A percentile compares a stretch with the other conserved stretches of the same genome.
Conservation (phyloP, 2,888 invertebrate genomes). For the Drosophila prolongata region DNA sequence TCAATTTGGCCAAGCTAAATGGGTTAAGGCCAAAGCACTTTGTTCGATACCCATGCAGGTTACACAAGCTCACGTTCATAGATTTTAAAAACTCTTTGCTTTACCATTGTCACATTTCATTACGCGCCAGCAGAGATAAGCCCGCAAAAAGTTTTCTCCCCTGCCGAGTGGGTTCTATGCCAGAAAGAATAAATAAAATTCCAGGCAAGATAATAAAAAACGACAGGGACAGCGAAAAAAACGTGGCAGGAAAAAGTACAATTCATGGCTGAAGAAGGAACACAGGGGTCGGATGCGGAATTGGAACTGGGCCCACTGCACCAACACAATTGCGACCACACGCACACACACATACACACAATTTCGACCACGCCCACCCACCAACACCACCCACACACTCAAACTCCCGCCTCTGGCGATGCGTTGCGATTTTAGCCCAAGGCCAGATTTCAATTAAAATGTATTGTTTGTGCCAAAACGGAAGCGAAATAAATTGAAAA, state of each 20-base stretch:
- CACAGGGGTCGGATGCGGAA: slow-evolving; percentile 57
- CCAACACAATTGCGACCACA: slow-evolving; percentile 22
- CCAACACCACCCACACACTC: neutral
- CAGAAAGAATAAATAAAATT: slow-evolving; percentile 36
- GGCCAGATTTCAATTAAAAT: slow-evolving; percentile 74
- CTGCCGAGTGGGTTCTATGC: slow-evolving; percentile 20
- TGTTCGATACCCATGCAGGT: neutral
- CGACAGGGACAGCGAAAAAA: slow-evolving; percentile 19
- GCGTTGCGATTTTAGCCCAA: slow-evolving; percentile 50
- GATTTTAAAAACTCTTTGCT: slow-evolving; percentile 27
- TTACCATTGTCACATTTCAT: slow-evolving; percentile 59
- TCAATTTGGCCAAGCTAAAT: neutral
- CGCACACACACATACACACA: slow-evolving; percentile 27
- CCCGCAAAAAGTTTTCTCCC: slow-evolving; percentile 56
- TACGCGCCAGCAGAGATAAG: slow-evolving; percentile 61
- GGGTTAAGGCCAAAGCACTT: slow-evolving; percentile 13
- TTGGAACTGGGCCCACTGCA: slow-evolving; percentile 68
- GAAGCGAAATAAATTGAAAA: slow-evolving; percentile 60
- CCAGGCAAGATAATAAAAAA: slow-evolving; percentile 38
- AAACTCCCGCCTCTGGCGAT: slow-evolving; percentile 21
- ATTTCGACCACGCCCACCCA: slow-evolving; percentile 2
- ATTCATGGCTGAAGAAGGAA: slow-evolving; percentile 8
- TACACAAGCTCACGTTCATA: slow-evolving; percentile 8
- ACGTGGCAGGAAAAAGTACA: slow-evolving; percentile 14
- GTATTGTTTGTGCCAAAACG: slow-evolving; percentile 68